phyloP scores from a whole-genome alignment of 2,888 invertebrate species.

The Arctia plantaginis region DNA sequence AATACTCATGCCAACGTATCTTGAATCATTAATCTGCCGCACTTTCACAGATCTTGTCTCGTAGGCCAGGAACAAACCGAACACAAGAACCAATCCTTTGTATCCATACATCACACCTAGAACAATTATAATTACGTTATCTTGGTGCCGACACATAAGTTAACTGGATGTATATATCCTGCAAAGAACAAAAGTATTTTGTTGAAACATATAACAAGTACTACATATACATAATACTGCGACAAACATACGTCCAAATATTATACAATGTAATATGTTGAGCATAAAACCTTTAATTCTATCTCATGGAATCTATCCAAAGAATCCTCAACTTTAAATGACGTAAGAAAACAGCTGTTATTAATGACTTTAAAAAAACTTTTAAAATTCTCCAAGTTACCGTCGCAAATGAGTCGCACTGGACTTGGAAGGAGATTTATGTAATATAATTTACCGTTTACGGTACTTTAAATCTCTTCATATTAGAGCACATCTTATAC shows the following conservation, averaged over 20 bases:
- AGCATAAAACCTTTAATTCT: neutral
- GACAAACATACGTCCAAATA: neutral
- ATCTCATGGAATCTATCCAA: constrained; percentile 6
- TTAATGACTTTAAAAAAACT: constrained; percentile 64
- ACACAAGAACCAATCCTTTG: constrained; percentile 98
- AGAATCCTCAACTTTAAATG: constrained; percentile 42
- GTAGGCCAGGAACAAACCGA: constrained; percentile 98
- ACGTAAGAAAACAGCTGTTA: constrained; percentile 62
- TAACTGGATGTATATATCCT: neutral
- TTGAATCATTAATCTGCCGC: constrained; percentile 98
- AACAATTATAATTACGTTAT: constrained; percentile 39
- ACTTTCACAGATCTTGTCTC: constrained; percentile 99
- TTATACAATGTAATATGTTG: neutral
- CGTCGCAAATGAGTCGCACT: constrained; percentile 64
- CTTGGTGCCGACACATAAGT: neutral
- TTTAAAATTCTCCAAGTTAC: constrained; percentile 59
- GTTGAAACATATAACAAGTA: no score
- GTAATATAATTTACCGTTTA: constrained; percentile 67
- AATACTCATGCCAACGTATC: constrained; percentile 99
- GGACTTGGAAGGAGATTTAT: constrained; percentile 62
- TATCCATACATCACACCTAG: constrained; percentile 97
- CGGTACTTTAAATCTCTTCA: constrained; percentile 61
- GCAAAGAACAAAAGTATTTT: neutral
- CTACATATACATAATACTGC: no score
- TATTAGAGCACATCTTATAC: constrained; percentile 65